Percentiles rank a stretch among this genome's conserved stretches.
These are phyloP conservation scores for Lepeophtheirus salmonis DNA, from an alignment of 1,140 invertebrate species.

Conservation along the genomic window DNA sequence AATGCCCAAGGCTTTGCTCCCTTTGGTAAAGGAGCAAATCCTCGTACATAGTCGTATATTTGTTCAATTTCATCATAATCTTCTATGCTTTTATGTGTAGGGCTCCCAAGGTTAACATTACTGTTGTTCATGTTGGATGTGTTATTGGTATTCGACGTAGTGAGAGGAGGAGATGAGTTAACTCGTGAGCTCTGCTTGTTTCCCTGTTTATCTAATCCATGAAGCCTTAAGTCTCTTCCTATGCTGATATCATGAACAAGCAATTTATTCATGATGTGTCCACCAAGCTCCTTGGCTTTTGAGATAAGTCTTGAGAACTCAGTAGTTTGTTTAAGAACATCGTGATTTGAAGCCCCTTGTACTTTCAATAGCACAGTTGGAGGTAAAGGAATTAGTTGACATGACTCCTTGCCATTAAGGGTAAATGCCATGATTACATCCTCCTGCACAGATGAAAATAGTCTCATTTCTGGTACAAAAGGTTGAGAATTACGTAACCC, in stretches of 20 bases:
- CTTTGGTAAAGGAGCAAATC: conserved; percentile 68
- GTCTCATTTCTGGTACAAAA: conserved; percentile 59
- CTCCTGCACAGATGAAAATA: conserved; percentile 63
- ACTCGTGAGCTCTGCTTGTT: conserved; percentile 17
- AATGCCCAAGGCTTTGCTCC: conserved; percentile 4
- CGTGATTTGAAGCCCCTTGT: conserved; percentile 58
- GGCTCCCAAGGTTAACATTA: not conserved
- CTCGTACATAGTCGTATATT: conserved; percentile 84
- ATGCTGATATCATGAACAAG: conserved; percentile 20
- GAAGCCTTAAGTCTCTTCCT: conserved; percentile 3
- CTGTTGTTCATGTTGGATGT: not conserved
- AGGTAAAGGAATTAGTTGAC: conserved; percentile 57
- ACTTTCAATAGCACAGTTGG: conserved; percentile 65
- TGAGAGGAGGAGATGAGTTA: conserved; percentile 12
- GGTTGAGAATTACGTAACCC: conserved; percentile 37
- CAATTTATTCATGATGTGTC: conserved; percentile 65
- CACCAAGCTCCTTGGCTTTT: conserved; percentile 50
- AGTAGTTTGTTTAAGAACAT: conserved; percentile 50
- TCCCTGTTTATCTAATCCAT: not conserved
- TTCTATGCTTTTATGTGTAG: conserved; percentile 32
- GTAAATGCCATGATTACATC: conserved; percentile 59
- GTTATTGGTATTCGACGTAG: not conserved
- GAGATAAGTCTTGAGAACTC: conserved; percentile 60
- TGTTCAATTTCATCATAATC: conserved; percentile 91
- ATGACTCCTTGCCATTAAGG: conserved; percentile 47